phyloP scores from a whole-genome alignment of 2,797 vertebrate species.

The Poliocrania exsul region DNA sequence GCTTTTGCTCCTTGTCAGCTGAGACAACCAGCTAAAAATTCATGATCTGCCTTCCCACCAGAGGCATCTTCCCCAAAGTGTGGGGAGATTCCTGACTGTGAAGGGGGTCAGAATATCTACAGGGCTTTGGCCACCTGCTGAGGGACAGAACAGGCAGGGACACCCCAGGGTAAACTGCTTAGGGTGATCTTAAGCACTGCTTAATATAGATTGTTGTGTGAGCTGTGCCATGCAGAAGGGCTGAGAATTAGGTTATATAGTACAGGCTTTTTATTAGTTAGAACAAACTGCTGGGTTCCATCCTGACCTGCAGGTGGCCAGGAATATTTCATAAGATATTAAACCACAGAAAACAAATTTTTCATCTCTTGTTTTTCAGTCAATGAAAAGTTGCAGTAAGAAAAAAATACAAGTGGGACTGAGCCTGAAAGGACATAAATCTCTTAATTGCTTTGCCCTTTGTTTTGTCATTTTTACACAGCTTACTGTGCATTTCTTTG shows the following conservation, averaged over 20 bases:
- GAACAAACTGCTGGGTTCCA: not conserved
- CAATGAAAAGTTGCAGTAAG: not conserved
- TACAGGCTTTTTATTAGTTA: not conserved
- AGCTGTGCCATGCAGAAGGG: not conserved
- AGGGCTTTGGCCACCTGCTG: not conserved
- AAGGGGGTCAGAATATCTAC: not conserved
- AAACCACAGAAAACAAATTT: not conserved
- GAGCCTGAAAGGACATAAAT: not conserved
- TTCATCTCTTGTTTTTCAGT: not conserved
- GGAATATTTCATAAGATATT: not conserved
- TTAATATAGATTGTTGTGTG: not conserved
- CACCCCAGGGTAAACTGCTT: conserved; percentile 6
- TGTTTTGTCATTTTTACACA: not conserved
- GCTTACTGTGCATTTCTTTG: not conserved
- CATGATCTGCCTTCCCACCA: conserved; percentile 49
- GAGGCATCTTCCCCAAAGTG: not conserved
- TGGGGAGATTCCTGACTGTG: not conserved
- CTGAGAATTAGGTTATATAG: not conserved
- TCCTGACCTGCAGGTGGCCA: not conserved
- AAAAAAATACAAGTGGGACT: not conserved
- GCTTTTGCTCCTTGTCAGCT: conserved; percentile 50
- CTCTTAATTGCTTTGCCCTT: not conserved
- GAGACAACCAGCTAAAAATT: conserved; percentile 40
- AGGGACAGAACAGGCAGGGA: not conserved
- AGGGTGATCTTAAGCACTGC: conserved; percentile 10